Evolutionary conservation across 64 coral and sea anemone genomes (phyloP).

Genomic region (Stylophora pistillata): DNA sequence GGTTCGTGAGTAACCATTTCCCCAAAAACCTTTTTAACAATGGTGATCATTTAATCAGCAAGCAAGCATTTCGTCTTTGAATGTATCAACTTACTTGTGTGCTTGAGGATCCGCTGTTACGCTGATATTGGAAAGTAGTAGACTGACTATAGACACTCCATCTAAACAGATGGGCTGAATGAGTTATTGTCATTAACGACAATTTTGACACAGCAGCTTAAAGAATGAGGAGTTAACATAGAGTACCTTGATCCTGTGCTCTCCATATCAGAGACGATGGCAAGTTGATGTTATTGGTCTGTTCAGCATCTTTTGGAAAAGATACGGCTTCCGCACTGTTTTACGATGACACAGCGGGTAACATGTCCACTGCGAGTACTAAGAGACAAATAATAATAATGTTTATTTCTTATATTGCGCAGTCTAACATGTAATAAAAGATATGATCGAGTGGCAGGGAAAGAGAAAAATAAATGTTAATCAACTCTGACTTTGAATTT

Average conservation of each 20-base stretch:
- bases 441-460: too few species aligned
- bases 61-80: not conserved
- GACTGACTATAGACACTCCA: slow-evolving; percentile 37
- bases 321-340: not conserved
- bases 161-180: not conserved
- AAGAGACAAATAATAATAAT: too few species aligned
- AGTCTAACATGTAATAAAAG: too few species aligned
- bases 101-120: slow-evolving; percentile 6
- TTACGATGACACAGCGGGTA: not conserved
- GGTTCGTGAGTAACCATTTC: too few species aligned
- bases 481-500: not conserved
- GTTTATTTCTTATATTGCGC: too few species aligned
- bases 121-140: slow-evolving; percentile 22
- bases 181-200: not conserved
- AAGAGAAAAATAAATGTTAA: not conserved
- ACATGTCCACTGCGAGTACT: slow-evolving; percentile 9
- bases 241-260: slow-evolving; percentile 7
- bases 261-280: slow-evolving; percentile 27
- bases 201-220: not conserved
- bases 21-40: too few species aligned
- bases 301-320: not conserved
- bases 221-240: not conserved
- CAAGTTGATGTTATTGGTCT: slow-evolving; percentile 4
- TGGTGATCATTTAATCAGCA: too few species aligned
- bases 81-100: not conserved